Percentiles rank a stretch among this genome's conserved stretches.
These are phyloP conservation scores for Catharus ustulatus DNA, from an alignment of 2,797 vertebrate species.

Conservation along the genomic window DNA sequence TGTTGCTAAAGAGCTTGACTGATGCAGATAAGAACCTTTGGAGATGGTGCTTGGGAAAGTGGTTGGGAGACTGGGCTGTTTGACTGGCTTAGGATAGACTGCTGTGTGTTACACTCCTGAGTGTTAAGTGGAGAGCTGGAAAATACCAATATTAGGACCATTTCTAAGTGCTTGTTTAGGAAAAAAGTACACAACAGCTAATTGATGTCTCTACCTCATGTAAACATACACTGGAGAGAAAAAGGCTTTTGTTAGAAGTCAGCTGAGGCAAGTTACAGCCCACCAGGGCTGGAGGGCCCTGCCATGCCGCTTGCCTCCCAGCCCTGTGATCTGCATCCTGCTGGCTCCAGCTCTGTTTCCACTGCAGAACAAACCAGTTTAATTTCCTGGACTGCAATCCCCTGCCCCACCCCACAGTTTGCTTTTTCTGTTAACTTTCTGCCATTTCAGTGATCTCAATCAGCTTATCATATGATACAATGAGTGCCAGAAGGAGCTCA, in stretches of 20 bases:
- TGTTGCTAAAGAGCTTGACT: background rate
- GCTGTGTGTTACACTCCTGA: background rate
- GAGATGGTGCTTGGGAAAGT: background rate
- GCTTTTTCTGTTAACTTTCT: slow-evolving; percentile 54
- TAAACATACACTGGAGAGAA: background rate
- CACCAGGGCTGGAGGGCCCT: background rate
- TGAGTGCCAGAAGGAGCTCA: slow-evolving; percentile 31
- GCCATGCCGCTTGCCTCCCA: background rate
- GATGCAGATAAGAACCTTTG: background rate
- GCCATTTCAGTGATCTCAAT: slow-evolving; percentile 51
- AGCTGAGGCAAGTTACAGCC: background rate
- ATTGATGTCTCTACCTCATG: background rate
- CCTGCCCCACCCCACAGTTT: background rate
- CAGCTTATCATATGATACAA: slow-evolving; percentile 48
- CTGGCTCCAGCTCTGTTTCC: background rate
- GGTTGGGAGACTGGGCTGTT: background rate
- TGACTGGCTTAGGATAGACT: background rate
- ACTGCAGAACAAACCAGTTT: slow-evolving; percentile 7
- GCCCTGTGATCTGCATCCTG: background rate
- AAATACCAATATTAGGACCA: background rate
- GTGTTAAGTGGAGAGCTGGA: background rate
- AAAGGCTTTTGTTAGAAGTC: background rate
- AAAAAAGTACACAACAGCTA: background rate
- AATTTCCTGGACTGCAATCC: slow-evolving; percentile 10
- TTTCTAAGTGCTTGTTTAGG: background rate